Evolutionary conservation across 2,797 vertebrate genomes (phyloP), one percentile per base, ranked within the genome.

Genomic region (Karalla daura): DNA sequence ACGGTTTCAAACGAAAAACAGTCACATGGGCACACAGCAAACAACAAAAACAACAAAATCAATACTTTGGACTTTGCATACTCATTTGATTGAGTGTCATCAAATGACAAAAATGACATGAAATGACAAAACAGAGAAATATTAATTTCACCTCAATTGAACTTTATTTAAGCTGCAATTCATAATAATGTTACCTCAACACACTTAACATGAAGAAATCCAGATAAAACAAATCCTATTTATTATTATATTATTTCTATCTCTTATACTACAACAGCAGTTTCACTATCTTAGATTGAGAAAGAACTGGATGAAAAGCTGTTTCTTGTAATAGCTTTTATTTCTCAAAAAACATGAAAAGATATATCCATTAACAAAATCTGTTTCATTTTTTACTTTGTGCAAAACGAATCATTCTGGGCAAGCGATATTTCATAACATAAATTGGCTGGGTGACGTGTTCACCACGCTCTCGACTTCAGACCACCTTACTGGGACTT

Each of bases 401-500:
- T 3, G 23, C n/a, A 14, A 49, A 40, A 44, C 3, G 32, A 50
- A 70, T 53, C 15, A 2, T 13, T 2, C 5, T 76, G 40, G 5
- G 41, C 37, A 17, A 35, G n/a, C n/a, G 59, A 53, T 64, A 24
- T 72, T 80, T 74, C 78, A 39, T 43, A 82, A 85, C 44, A 47
- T 40, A 11, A 62, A 56, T 14, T 25, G 32, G 41, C 23, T 21
- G 0, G 86, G 35, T 90, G 89, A 94, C 67, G 86, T 94, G 93
- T 90, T 86, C 70, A 59, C 50, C 44, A 50, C 49, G 40, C 78
- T 91, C 40, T 86, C 76, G 90, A 93, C 91, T 88, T 81, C 30
- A 66, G 82, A 80, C 86, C 66, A 65, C 49, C 51, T 62, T 54
- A 36, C 56, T 13, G 36, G 85, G 72, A 94, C 91, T 91, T 90